Conservation (phyloP, 2,113 vertebrate genomes). For the Oryzias curvinotus region DNA sequence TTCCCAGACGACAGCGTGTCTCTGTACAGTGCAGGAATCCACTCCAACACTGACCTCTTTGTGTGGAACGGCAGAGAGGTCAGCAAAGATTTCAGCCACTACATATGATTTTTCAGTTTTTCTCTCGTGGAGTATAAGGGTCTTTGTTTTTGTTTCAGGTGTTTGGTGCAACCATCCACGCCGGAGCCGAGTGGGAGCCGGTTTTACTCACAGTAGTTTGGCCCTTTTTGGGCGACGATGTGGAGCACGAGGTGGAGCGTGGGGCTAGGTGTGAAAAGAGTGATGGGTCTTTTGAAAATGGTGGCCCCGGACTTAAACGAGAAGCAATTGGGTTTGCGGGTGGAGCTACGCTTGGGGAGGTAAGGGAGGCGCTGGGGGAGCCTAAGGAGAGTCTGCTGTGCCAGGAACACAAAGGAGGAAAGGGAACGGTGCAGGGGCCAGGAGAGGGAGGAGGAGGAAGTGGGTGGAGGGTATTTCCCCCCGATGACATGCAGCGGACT, state of each 20-base stretch:
- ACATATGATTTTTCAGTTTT: neutral
- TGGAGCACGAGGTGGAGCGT: slow-evolving; percentile 43
- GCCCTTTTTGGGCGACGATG: slow-evolving; percentile 52
- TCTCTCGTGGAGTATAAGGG: neutral
- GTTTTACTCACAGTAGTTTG: slow-evolving; percentile 84
- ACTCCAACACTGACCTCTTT: slow-evolving; percentile 84
- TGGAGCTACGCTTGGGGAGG: slow-evolving; percentile 61
- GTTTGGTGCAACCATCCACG: slow-evolving; percentile 76
- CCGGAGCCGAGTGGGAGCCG: slow-evolving; percentile 84
- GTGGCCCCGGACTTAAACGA: slow-evolving; percentile 59
- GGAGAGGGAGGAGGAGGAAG: slow-evolving; percentile 71
- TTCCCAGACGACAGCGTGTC: slow-evolving; percentile 83
- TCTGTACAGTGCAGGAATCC: slow-evolving; percentile 77
- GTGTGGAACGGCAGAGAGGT: slow-evolving; percentile 96
- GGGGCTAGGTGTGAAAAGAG: neutral
- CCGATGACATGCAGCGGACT: slow-evolving; percentile 81
- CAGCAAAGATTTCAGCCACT: slow-evolving; percentile 26
- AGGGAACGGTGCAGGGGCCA: slow-evolving; percentile 30
- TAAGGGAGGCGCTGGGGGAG: slow-evolving; percentile 69
- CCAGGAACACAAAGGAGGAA: slow-evolving; percentile 61
- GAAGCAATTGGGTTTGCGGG: slow-evolving; percentile 68
- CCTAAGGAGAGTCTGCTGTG: slow-evolving; percentile 73
- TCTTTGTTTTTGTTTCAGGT: slow-evolving; percentile 74
- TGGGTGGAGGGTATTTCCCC: slow-evolving; percentile 81
- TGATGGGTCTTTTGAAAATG: slow-evolving; percentile 31